A percentile compares a stretch with the other conserved stretches of the same genome.
Evolutionary conservation across 1,140 invertebrate species (phyloP).

Genomic region (Drosophila arizonae): DNA sequence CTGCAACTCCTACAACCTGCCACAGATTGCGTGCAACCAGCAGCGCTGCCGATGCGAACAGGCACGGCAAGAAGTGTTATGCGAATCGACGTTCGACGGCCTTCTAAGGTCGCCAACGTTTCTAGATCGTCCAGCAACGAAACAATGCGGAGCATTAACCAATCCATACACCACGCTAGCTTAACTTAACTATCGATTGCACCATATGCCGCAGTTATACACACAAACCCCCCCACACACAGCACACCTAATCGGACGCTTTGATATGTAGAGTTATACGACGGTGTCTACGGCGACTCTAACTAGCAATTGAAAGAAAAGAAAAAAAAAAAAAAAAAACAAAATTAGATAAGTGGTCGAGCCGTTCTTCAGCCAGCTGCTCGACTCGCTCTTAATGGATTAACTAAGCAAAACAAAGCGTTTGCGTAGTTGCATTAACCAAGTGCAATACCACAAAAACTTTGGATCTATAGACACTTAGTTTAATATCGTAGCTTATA

Average conservation of each 20-base stretch:
- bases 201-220: slow-evolving; percentile 63
- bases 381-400: slow-evolving; percentile 34
- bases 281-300: slow-evolving; percentile 63
- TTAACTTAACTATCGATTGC: slow-evolving; percentile 67
- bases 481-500: slow-evolving; percentile 33
- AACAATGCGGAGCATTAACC: slow-evolving; percentile 75
- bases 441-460: slow-evolving; percentile 51
- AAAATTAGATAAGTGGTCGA: slow-evolving; percentile 22
- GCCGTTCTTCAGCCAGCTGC: slow-evolving; percentile 9
- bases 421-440: slow-evolving; percentile 52
- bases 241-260: slow-evolving; percentile 53
- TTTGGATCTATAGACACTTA: slow-evolving; percentile 31
- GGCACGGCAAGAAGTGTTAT: slow-evolving; percentile 72
- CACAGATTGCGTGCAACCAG: slow-evolving; percentile 79
- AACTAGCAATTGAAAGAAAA: slow-evolving; percentile 45
- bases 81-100: slow-evolving; percentile 82
- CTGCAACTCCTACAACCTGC: slow-evolving; percentile 60
- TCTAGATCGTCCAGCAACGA: slow-evolving; percentile 66
- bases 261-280: slow-evolving; percentile 53
- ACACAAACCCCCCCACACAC: slow-evolving; percentile 34
- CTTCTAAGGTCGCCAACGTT: slow-evolving; percentile 62
- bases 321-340: not conserved
- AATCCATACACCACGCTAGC: slow-evolving; percentile 55
- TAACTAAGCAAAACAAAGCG: slow-evolving; percentile 45
- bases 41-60: slow-evolving; percentile 74